Conservation (phyloP, 2,113 vertebrate genomes). For the Lucifuga dentata region DNA sequence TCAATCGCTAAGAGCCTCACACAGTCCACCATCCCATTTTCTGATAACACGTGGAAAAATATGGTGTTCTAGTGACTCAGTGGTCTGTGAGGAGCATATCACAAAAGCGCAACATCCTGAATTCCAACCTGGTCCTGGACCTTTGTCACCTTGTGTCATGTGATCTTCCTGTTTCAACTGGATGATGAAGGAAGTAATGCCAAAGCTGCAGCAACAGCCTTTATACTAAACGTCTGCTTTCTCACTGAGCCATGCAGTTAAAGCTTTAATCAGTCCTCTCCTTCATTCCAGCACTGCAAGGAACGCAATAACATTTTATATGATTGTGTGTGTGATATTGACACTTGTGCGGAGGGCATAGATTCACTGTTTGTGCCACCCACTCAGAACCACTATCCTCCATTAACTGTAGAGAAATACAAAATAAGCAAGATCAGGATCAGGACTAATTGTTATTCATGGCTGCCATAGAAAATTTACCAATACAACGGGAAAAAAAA, state of each 20-base stretch:
- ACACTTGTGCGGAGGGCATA: not conserved
- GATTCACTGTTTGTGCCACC: not conserved
- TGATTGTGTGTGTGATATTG: not conserved
- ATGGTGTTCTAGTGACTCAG: constrained; percentile 2
- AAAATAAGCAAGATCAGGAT: not conserved
- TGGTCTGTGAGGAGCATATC: not conserved
- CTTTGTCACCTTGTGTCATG: constrained; percentile 28
- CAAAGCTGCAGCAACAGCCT: constrained; percentile 8
- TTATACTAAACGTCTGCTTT: constrained; percentile 18
- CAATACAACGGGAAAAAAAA: not conserved
- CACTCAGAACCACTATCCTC: constrained; percentile 1
- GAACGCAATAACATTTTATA: not conserved
- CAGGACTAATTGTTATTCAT: not conserved
- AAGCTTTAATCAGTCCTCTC: not conserved
- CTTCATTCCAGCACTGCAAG: not conserved
- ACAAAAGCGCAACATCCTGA: constrained; percentile 36
- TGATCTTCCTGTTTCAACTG: constrained; percentile 17
- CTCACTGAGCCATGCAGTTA: not conserved
- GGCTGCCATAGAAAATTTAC: not conserved
- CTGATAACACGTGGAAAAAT: constrained; percentile 1
- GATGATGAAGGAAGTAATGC: not conserved
- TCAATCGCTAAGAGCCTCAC: constrained; percentile 12
- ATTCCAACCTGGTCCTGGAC: constrained; percentile 34
- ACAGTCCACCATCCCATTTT: no score
- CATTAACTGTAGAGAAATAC: not conserved